Conservation (phyloP, 2,113 vertebrate species). For the Sceloporus tristichus region DNA sequence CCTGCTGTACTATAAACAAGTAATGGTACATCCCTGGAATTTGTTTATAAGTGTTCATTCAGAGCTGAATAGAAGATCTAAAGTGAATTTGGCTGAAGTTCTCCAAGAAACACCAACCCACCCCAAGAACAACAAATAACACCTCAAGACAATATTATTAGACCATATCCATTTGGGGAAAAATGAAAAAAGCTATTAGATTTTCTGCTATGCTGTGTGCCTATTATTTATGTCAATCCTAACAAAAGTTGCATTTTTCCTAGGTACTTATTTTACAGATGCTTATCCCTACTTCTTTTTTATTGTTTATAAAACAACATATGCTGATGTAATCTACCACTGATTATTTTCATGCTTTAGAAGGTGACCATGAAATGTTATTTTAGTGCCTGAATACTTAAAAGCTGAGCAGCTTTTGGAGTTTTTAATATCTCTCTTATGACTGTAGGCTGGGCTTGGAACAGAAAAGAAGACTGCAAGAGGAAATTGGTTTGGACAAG, state of each 20-base stretch:
- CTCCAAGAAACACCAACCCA: no score
- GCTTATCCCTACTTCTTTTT: slow-evolving; percentile 58
- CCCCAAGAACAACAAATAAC: background rate
- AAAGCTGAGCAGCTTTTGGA: slow-evolving; percentile 62
- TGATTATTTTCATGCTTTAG: slow-evolving; percentile 46
- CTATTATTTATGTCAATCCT: background rate
- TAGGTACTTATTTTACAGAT: slow-evolving; percentile 62
- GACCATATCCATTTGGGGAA: background rate
- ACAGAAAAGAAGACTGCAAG: slow-evolving; percentile 58
- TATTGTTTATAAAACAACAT: slow-evolving; percentile 57
- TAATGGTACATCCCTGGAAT: background rate
- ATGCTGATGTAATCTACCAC: slow-evolving; percentile 64
- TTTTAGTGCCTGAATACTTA: slow-evolving; percentile 56
- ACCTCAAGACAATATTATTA: slow-evolving; percentile 3
- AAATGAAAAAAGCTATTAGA: background rate
- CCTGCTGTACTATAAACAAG: background rate
- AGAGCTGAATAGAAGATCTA: background rate
- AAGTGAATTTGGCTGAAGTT: slow-evolving; percentile 26
- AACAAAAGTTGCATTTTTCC: slow-evolving; percentile 51
- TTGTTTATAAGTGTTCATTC: background rate
- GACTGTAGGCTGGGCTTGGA: slow-evolving; percentile 61
- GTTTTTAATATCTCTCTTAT: slow-evolving; percentile 53
- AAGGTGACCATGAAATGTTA: slow-evolving; percentile 57
- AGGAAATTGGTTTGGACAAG: slow-evolving; percentile 63
- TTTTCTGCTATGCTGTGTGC: slow-evolving; percentile 47